phyloP scores from a whole-genome alignment of 2,888 invertebrate genomes.

The Andrena hattorfiana region DNA sequence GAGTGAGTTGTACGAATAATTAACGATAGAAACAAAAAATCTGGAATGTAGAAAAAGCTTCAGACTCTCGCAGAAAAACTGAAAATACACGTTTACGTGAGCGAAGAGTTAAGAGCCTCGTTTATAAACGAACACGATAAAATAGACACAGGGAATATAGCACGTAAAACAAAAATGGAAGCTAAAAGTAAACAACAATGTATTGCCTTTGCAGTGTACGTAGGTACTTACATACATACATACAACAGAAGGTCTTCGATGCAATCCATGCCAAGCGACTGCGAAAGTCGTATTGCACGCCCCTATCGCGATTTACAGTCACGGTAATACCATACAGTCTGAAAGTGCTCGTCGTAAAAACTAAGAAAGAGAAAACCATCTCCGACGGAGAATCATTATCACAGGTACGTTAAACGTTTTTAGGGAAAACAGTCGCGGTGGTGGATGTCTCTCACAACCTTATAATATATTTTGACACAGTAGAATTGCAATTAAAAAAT shows the following conservation, averaged over 20 bases:
- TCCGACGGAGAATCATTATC: constrained; percentile 55
- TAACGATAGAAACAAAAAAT: no score
- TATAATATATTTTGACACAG: no score
- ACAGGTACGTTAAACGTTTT: constrained; percentile 23
- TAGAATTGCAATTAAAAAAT: no score
- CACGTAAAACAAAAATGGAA: not conserved
- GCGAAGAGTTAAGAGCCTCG: no score
- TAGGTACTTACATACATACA: not conserved
- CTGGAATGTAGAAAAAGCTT: no score
- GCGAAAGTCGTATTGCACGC: constrained; percentile 39
- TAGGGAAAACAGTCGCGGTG: not conserved
- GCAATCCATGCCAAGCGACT: constrained; percentile 22
- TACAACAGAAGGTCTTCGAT: constrained; percentile 19
- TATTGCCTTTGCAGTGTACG: constrained; percentile 6
- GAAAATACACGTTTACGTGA: no score
- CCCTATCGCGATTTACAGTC: constrained; percentile 44
- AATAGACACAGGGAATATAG: not conserved
- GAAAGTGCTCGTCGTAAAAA: constrained; percentile 37
- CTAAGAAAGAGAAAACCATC: constrained; percentile 17
- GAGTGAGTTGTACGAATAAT: no score
- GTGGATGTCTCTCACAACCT: not conserved
- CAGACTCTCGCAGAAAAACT: no score
- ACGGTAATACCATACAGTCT: constrained; percentile 13
- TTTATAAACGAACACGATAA: not conserved
- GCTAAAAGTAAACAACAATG: constrained; percentile 25